A percentile compares a stretch with the other conserved stretches of the same genome.
phyloP scores from a whole-genome alignment of 2,888 invertebrate genomes.

The Opisthograptis luteolata region DNA sequence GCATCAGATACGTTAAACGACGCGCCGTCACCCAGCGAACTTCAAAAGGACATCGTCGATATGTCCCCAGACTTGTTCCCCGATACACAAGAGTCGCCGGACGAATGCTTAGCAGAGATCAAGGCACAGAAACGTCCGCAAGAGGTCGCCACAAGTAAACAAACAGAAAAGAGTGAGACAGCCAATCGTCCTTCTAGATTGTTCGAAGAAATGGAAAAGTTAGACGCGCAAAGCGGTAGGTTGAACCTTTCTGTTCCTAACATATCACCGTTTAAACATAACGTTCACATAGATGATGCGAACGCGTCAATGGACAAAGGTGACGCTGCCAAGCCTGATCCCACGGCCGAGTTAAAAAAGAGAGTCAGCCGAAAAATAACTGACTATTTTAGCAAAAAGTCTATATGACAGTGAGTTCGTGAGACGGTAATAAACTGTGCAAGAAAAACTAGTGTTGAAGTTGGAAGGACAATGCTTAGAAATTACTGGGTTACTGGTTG shows the following conservation, averaged over 20 bases:
- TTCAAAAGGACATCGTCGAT: neutral
- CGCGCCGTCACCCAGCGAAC: conserved; percentile 6
- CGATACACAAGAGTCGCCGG: conserved; percentile 50
- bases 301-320: conserved; percentile 36
- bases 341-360: conserved; percentile 59
- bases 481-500: too few relatives aligned
- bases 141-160: conserved; percentile 4
- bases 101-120: conserved; percentile 40
- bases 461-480: too few relatives aligned
- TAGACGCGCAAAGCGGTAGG: conserved; percentile 54
- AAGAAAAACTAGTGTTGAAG: too few relatives aligned
- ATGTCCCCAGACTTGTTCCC: conserved; percentile 62
- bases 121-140: conserved; percentile 19
- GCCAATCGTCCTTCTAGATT: conserved; percentile 42
- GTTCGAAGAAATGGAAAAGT: conserved; percentile 59
- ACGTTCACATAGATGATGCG: conserved; percentile 13
- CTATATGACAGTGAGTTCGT: conserved; percentile 46
- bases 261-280: conserved; percentile 43
- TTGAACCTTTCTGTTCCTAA: conserved; percentile 49
- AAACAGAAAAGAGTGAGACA: conserved; percentile 5
- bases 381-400: conserved; percentile 71
- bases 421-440: too few relatives aligned
- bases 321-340: conserved; percentile 38
- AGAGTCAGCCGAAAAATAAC: conserved; percentile 70
- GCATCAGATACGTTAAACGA: conserved; percentile 27